These are phyloP conservation scores for Clivina fossor DNA, from an alignment of 2,888 invertebrate genomes.

Conservation along the genomic window DNA sequence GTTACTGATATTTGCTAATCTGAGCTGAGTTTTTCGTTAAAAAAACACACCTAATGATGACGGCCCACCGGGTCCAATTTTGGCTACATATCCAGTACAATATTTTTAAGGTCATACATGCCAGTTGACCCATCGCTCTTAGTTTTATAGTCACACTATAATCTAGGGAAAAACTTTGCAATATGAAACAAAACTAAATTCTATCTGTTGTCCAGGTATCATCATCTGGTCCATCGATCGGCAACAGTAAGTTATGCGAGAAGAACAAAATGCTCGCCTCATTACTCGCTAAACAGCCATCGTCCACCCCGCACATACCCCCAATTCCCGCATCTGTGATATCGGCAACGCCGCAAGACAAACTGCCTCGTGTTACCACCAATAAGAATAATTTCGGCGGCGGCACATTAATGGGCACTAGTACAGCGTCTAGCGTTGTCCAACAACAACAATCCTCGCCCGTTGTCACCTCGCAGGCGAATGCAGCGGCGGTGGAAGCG, in stretches of 20 bases:
- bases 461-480: slow-evolving; percentile 34
- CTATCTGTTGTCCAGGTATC: slow-evolving; percentile 50
- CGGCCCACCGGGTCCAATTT: no score
- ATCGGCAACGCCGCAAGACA: slow-evolving; percentile 72
- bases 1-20: no score
- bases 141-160: no score
- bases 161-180: no score
- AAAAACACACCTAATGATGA: no score
- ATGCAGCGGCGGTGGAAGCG: no score
- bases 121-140: no score
- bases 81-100: no score
- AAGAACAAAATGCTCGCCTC: slow-evolving; percentile 85
- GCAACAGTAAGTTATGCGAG: slow-evolving; percentile 72
- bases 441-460: slow-evolving; percentile 33
- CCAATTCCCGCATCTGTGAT: slow-evolving; percentile 65
- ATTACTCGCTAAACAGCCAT: slow-evolving; percentile 74
- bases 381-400: slow-evolving; percentile 38
- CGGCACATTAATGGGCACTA: slow-evolving; percentile 32
- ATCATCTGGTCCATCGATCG: slow-evolving; percentile 49
- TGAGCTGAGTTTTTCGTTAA: no score
- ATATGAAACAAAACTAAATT: neutral
- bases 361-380: slow-evolving; percentile 56
- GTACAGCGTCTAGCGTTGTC: slow-evolving; percentile 36
- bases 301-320: slow-evolving; percentile 62
- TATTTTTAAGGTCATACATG: no score